Evolutionary conservation across 2,888 invertebrate species (phyloP), one percentile per base, ranked within the genome.

Genomic region (Mycalesis mineus): DNA sequence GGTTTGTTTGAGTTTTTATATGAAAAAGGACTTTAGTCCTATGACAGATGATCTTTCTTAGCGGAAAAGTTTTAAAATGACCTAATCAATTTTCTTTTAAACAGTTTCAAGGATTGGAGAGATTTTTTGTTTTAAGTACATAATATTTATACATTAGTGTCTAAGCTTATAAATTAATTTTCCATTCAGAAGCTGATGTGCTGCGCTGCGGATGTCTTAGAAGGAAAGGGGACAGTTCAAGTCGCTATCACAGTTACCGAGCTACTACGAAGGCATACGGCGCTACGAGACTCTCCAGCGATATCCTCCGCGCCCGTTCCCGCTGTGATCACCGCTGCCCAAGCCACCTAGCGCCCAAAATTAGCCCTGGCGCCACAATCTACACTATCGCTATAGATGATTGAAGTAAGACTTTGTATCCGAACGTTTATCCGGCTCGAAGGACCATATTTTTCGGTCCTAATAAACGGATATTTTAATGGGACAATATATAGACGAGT

Each of bases 171-270:
- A 22, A n/a, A 42, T 58, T 44, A 51, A 55, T 50, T 54, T 57
- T 57, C 8, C 92, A 36, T 92, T 53, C 92, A 95, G 97, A 97
- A 96, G 80, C 91, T 97, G 69, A 93, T 97, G 77, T 97, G 97
- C 88, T 96, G 96, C 79, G 94, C 97, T 37, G 94, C 96, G 36
- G 97, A 97, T 82, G 95, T 98, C n/a, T 89, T 98, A 44, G 97
- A 97, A 84, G 97, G 97, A 57, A 95, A 96, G 76, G 95, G 95
- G 0, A 92, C 95, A 11, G 95, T 96, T 1, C 95, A 96, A 77
- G 94, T 97, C 22, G 97, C 97, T 49, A 94, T 96, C 64, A 97
- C 97, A 0, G 97, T 97, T 17, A 93, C 94, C 1, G 96, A 97
- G 80, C 87, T 97, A 13, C 91, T 97, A 51, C 91, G 94, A 62